Percentiles rank a stretch among this genome's conserved stretches.
These are phyloP conservation scores for Lophius americanus DNA, from an alignment of 2,797 vertebrate species.

Conservation along the genomic window DNA sequence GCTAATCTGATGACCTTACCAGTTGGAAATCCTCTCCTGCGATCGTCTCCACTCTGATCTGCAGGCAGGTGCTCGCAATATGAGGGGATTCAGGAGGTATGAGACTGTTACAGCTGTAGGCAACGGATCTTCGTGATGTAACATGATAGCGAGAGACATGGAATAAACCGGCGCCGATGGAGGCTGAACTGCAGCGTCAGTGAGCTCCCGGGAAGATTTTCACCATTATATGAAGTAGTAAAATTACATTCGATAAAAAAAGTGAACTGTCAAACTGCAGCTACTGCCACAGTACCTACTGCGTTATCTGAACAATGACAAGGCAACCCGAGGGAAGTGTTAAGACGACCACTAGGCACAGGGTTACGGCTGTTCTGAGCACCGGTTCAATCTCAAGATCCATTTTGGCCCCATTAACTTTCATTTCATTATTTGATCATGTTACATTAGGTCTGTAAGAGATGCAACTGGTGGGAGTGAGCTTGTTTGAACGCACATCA, in stretches of 20 bases:
- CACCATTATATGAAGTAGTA: slow-evolving; percentile 25
- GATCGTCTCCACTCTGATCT: slow-evolving; percentile 30
- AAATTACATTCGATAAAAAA: slow-evolving; percentile 74
- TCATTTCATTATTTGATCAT: background rate
- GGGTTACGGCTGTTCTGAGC: slow-evolving; percentile 55
- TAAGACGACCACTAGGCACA: slow-evolving; percentile 60
- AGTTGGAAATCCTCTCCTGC: slow-evolving; percentile 37
- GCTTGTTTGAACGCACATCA: slow-evolving; percentile 41
- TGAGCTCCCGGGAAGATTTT: slow-evolving; percentile 25
- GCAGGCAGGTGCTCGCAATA: slow-evolving; percentile 18
- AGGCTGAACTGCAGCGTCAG: slow-evolving; percentile 4
- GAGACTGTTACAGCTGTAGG: slow-evolving; percentile 37
- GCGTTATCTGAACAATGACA: slow-evolving; percentile 48
- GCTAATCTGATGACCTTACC: slow-evolving; percentile 38
- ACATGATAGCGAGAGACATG: slow-evolving; percentile 15
- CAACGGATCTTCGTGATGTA: slow-evolving; percentile 49
- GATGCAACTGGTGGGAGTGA: slow-evolving; percentile 19
- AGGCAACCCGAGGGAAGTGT: slow-evolving; percentile 62
- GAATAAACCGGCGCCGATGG: slow-evolving; percentile 34
- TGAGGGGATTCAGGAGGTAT: slow-evolving; percentile 38
- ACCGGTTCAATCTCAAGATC: slow-evolving; percentile 47
- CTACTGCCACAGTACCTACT: slow-evolving; percentile 42
- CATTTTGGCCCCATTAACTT: slow-evolving; percentile 47
- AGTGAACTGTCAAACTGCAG: slow-evolving; percentile 38
- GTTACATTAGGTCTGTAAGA: too few species aligned